Conservation (phyloP, 1,140 invertebrate genomes). For the Pentalonia nigronervosa region DNA sequence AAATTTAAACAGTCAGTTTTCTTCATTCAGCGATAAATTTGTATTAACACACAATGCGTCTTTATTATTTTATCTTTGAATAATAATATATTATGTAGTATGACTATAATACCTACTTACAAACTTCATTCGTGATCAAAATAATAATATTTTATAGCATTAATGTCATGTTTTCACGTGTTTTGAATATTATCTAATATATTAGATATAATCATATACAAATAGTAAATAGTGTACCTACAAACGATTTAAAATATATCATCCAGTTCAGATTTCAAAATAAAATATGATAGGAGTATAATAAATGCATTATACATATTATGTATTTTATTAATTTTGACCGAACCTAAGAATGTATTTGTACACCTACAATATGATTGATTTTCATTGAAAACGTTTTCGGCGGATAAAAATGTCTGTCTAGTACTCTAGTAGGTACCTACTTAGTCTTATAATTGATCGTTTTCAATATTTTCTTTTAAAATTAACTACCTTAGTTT, state of each 20-base stretch:
- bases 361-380: too few species aligned
- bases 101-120: not conserved
- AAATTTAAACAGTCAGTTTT: not conserved
- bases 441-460: not conserved
- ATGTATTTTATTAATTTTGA: not conserved
- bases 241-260: not conserved
- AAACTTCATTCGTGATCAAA: not conserved
- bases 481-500: not conserved
- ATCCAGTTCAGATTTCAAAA: not conserved
- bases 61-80: not conserved
- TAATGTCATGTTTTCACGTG: not conserved
- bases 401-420: not conserved
- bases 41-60: constrained; percentile 28
- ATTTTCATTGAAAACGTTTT: not conserved
- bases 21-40: not conserved
- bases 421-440: not conserved
- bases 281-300: not conserved
- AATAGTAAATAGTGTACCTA: not conserved
- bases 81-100: not conserved
- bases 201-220: not conserved
- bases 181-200: not conserved
- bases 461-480: not conserved
- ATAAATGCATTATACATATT: too few species aligned
- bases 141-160: not conserved
- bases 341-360: not conserved